Base-by-base conservation (phyloP, 2,888 invertebrate genomes). In the Prenolepis imparis region DNA sequence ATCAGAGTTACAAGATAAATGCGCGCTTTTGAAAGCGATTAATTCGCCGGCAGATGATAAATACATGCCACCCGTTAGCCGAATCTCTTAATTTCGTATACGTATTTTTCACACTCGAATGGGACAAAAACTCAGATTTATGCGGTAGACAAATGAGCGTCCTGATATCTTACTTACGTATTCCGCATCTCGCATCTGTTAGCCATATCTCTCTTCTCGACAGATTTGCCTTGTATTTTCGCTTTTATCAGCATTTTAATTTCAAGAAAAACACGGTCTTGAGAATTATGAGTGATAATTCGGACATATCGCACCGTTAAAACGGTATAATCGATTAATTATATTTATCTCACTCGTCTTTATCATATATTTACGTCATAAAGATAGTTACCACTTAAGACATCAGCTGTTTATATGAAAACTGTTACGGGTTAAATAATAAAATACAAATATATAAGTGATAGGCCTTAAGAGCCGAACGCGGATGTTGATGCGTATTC, bases 271-370 rank as follows among this genome's bases (percentile, higher is more conserved):
- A 63, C 61, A 52, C 59, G 55, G 18, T 55, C 59, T 41, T 39
- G 32, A 66, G 61, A 78, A 12, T 67, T 55, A 28, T 9, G 11
- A 48, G 21, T n/a, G 18, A 32, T 82, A 70, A 80, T 81, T 83
- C 81, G 80, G 48, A 55, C 57, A 52, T 39, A 21, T 24, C 70
- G 66, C 77, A 83, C 73, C 77, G 84, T 88, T 84, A 82, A 82
- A 84, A 86, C 80, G 80, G 75, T 82, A 82, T 48, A 82, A 48
- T 48, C 59, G 15, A 63, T 66, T 41, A 64, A 72, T 74, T 8
- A 61, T 18, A 3, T 36, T 44, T 21, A 21, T 64, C 39, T 24
- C n/a, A 12, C 41, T 41, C 15, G 67, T 77, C 39, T 74, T 64
- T 36, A 32, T 18, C 5, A 18, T 32, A 48, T 48, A 28, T 63